A percentile compares a stretch with the other conserved stretches of the same genome.
Evolutionary conservation across 2,888 invertebrate genomes (phyloP).

Genomic region (Heliconius charithonia): DNA sequence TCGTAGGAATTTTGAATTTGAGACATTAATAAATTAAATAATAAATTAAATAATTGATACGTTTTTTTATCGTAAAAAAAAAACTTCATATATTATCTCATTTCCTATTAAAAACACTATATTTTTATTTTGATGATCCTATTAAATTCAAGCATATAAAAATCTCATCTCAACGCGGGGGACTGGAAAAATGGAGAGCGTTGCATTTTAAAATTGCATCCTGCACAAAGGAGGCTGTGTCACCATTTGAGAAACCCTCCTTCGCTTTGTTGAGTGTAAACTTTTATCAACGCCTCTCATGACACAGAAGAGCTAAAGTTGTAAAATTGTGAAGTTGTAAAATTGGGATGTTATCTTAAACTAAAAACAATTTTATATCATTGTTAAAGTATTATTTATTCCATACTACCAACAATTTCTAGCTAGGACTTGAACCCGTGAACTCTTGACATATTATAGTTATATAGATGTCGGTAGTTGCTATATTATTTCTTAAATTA

Average conservation of each 20-base stretch:
- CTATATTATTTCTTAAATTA: neutral
- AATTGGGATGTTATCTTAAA: neutral
- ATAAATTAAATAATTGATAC: no score
- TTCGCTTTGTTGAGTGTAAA: slow-evolving; percentile 18
- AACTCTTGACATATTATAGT: neutral
- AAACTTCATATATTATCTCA: no score
- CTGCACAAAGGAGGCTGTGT: slow-evolving; percentile 26
- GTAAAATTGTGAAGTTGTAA: neutral
- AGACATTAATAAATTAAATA: no score
- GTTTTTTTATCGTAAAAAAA: no score
- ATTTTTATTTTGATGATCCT: no score
- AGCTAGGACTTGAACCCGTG: neutral
- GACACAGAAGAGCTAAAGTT: slow-evolving; percentile 13
- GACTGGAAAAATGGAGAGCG: slow-evolving; percentile 12
- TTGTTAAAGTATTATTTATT: no score
- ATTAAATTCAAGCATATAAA: neutral
- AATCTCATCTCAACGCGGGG: neutral
- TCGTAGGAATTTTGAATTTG: no score
- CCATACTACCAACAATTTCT: no score
- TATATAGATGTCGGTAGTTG: neutral
- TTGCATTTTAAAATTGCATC: slow-evolving; percentile 25
- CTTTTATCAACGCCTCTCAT: slow-evolving; percentile 18
- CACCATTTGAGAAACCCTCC: slow-evolving; percentile 4
- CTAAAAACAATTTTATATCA: no score
- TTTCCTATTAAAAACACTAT: no score